Evolutionary conservation across 2,113 vertebrate species (phyloP).

Genomic region (Ageneiosus marmoratus): DNA sequence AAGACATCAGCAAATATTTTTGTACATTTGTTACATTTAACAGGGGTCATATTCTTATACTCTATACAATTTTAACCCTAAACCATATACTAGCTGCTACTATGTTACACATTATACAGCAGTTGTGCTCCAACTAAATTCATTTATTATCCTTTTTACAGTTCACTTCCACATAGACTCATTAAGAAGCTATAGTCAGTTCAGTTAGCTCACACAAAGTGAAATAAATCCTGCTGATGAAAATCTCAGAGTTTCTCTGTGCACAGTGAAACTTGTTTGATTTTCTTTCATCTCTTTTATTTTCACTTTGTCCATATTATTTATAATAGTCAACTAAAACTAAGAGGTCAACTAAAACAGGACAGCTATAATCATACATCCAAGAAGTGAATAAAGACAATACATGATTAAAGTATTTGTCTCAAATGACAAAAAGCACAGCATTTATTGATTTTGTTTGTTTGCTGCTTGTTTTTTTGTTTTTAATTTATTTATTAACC

Average conservation of each 20-base stretch:
- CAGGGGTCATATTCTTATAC: not conserved
- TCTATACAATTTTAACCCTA: not conserved
- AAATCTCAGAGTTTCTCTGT: not conserved
- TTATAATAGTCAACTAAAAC: not conserved
- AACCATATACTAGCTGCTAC: not conserved
- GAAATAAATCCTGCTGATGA: not conserved
- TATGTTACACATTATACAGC: conserved; percentile 13
- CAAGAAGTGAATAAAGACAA: not conserved
- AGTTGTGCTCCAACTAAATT: not conserved
- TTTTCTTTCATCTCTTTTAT: conserved; percentile 15
- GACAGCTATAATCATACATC: not conserved
- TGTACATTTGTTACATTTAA: not conserved
- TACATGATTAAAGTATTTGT: no score
- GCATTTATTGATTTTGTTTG: not conserved
- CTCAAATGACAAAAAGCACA: no score
- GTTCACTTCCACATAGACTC: not conserved
- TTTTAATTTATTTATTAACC: not conserved
- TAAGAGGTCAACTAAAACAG: not conserved
- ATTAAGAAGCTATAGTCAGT: not conserved
- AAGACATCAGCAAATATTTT: not conserved
- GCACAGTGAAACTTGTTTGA: not conserved
- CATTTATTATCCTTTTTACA: conserved; percentile 10
- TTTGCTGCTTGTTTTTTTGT: not conserved
- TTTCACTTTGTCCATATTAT: not conserved
- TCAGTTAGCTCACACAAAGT: not conserved